Evolutionary conservation across 2,797 vertebrate species (phyloP), one percentile per base, ranked within the genome.

Genomic region (Gymnoscopelus braueri): DNA sequence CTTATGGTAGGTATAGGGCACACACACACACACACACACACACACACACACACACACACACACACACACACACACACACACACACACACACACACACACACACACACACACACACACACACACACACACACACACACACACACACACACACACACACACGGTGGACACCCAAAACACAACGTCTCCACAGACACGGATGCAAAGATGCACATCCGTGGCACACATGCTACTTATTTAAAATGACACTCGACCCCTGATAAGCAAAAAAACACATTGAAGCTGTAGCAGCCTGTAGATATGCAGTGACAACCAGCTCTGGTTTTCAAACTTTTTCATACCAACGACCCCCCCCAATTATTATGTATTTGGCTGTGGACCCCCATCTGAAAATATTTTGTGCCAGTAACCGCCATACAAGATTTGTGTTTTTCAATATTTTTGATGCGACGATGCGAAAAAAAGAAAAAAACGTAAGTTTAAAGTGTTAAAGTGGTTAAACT

Each of bases 1-100:
- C 92, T 10, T 98, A 97, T 0, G 96, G 97, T 98, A 89, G 94
- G 94, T 87, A 4, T 29, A 3, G 14, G 11, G 44, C n/a, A 54
- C 10, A 55, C 58, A 35, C 4, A 5, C 5, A 19, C 63, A 9
- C 35, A 48, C 19, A 8, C 35, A 7, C 32, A 7, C 24, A 32
- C 14, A 26, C 24, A 8, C 32, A 63, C 55, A 51, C 44, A 62
- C 48, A 48, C 50, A 57, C 13, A 60, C n/a, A 19, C 63, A 68
- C n/a, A 19, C 49, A 15, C 29, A 65, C 51, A 65, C 63, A 24
- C 63, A 55, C 63, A 55, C 10, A 65, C 24, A 50, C 60, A 63
- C 47, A 50, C 60, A 63, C 44, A 51, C 51, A 54, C 32, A 65
- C 29, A 53, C 51, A 65, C 50, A n/a, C 59, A 14, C 58, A 44